phyloP scores from a whole-genome alignment of 2,888 invertebrate genomes.

The Cerastoderma edule region DNA sequence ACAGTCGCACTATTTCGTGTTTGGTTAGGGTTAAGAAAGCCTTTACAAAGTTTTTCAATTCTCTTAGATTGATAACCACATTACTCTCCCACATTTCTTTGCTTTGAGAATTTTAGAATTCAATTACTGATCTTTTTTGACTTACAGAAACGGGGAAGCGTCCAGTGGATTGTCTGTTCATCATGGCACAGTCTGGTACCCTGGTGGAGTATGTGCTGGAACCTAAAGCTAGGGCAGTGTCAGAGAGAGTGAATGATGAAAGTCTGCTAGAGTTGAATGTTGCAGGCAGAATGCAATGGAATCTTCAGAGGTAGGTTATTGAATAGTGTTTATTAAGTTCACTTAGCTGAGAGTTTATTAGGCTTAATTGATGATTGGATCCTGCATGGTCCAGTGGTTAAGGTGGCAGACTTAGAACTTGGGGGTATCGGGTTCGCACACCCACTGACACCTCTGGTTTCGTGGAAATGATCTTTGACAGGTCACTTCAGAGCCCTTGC shows the following conservation, averaged over 20 bases:
- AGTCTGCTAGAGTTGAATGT: constrained; percentile 89
- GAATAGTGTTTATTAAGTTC: too few species aligned
- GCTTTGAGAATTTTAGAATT: too few species aligned
- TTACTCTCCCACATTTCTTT: background rate
- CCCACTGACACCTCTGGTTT: too few species aligned
- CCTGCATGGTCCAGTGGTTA: too few species aligned
- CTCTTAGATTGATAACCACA: background rate
- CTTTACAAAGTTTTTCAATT: background rate
- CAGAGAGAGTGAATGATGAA: constrained; percentile 78
- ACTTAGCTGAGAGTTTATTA: too few species aligned
- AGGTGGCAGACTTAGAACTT: too few species aligned
- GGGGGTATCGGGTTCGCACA: too few species aligned
- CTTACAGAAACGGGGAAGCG: constrained; percentile 84
- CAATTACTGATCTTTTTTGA: background rate
- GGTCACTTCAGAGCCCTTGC: too few species aligned
- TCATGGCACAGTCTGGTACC: constrained; percentile 94
- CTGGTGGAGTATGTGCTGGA: constrained; percentile 95
- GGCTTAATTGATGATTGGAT: too few species aligned
- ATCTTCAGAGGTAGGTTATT: constrained; percentile 86
- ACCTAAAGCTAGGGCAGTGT: constrained; percentile 82
- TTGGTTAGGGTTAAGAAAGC: too few species aligned
- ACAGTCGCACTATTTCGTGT: too few species aligned
- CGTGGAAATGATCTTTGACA: too few species aligned
- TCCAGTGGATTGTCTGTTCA: constrained; percentile 92
- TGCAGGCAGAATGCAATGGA: constrained; percentile 95